Percentiles rank a stretch among this genome's conserved stretches.
Evolutionary conservation across 1,140 invertebrate genomes (phyloP).

Genomic region (Magallana gigas): DNA sequence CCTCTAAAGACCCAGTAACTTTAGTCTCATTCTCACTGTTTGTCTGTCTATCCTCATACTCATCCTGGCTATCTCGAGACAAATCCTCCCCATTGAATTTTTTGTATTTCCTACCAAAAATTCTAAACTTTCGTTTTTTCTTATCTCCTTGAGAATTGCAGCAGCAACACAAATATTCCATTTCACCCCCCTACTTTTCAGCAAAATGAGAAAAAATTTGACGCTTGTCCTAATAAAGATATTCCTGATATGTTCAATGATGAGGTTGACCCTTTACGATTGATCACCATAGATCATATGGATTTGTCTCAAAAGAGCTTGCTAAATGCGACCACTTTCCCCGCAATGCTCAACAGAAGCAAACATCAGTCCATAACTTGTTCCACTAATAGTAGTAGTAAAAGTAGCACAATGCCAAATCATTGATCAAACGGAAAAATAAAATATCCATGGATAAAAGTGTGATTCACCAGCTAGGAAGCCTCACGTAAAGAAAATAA

Average conservation of each 20-base stretch:
- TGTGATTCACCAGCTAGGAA: background rate
- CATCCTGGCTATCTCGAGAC: background rate
- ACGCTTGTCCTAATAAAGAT: background rate
- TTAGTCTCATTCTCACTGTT: background rate
- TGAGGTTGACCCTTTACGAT: background rate
- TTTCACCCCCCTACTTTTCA: background rate
- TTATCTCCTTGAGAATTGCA: background rate
- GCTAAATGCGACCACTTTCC: background rate
- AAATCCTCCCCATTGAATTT: background rate
- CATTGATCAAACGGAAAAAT: slow-evolving; percentile 31
- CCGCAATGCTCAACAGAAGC: background rate
- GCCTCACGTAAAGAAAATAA: slow-evolving; percentile 25
- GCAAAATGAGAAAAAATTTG: background rate
- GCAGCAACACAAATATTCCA: slow-evolving; percentile 23
- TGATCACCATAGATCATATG: background rate
- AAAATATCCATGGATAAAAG: slow-evolving; percentile 20
- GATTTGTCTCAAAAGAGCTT: background rate
- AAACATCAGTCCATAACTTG: slow-evolving; percentile 20
- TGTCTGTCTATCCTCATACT: background rate
- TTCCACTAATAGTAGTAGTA: background rate
- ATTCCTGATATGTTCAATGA: background rate
- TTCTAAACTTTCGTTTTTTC: background rate
- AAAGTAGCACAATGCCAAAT: slow-evolving; percentile 35
- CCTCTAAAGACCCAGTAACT: background rate
- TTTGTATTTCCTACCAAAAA: slow-evolving; percentile 3